A percentile compares a stretch with the other conserved stretches of the same genome.
These are phyloP conservation scores for Sebastes glaucus DNA, from an alignment of 2,797 vertebrate genomes.

Conservation along the genomic window DNA sequence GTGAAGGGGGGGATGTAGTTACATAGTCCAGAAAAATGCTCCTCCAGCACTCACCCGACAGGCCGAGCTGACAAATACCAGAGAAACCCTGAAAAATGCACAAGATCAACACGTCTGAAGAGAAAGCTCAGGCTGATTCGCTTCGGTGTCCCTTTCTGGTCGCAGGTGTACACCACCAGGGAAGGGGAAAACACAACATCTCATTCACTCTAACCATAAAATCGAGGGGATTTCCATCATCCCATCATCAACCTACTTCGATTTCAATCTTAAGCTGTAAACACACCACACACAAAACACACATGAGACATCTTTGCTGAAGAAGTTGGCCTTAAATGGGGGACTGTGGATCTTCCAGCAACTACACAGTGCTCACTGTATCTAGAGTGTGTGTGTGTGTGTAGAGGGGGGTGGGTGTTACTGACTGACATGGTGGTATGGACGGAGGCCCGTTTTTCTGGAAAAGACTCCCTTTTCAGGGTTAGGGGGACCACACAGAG, in stretches of 20 bases:
- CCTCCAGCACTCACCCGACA: background rate
- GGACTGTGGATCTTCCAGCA: conserved; percentile 38
- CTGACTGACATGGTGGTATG: conserved; percentile 65
- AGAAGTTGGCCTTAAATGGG: conserved; percentile 32
- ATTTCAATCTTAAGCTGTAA: conserved; percentile 47
- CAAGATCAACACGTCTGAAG: conserved; percentile 35
- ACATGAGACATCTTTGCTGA: conserved; percentile 16
- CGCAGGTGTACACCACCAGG: background rate
- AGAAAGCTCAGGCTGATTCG: conserved; percentile 1
- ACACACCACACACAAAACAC: conserved; percentile 6
- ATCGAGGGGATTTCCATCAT: conserved; percentile 64
- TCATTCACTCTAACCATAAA: conserved; percentile 64
- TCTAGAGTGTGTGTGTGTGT: background rate
- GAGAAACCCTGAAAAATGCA: conserved; percentile 36
- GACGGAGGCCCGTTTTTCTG: conserved; percentile 46
- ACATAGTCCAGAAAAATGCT: conserved; percentile 2
- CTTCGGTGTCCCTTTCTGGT: background rate
- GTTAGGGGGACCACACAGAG: conserved; percentile 66
- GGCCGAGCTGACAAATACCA: conserved; percentile 44
- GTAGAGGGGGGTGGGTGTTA: background rate
- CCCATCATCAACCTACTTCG: conserved; percentile 51
- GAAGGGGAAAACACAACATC: conserved; percentile 57
- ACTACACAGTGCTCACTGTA: conserved; percentile 55
- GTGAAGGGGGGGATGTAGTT: background rate
- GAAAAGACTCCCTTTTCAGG: conserved; percentile 46